Base-by-base conservation (phyloP, 2,797 vertebrate genomes). In the Onychomys arenicola region DNA sequence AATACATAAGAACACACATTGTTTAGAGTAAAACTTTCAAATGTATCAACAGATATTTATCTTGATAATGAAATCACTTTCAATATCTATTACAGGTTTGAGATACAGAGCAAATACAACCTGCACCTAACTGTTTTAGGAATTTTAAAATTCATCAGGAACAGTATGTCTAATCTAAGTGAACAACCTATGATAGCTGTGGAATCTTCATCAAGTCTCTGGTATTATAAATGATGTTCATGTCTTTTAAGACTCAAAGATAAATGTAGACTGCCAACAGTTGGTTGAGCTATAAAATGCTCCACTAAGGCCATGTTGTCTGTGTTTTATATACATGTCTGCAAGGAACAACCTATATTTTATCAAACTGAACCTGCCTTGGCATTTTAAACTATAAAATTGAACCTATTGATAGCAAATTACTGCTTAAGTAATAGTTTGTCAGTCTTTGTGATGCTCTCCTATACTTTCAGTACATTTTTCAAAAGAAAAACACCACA, bases 41-140 rank as follows among this genome's bases (percentile, higher is more conserved):
- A 97, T 46, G 92, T 94, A 73, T 95, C 93, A 98, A 95, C 76
- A 97, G 97, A 96, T 93, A 92, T 97, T 97, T 96, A 95, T 97
- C 96, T 90, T 96, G 52, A 78, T 96, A 94, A 10, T 65, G 37
- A 98, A 97, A 97, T 93, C 91, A 86, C 85, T 69, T 95, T 37
- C 19, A 97, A 94, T 88, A 96, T 94, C 43, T 96, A 96, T 34
- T 95, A 91, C 0, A 85, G 92, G 92, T 63, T 69, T 95, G 78
- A 98, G 82, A 96, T 96, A 95, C 0, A 90, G 61, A 96, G 78
- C 84, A 97, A 78, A 23, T 34, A 43, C n/a, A 92, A 85, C 90
- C 9, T 57, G 21, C 52, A 87, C 11, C 97, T 96, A 97, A 94
- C 11, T 84, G 12, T 52, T 97, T 97, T 90, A 67, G 81, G 78